A percentile compares a stretch with the other conserved stretches of the same genome.
These are phyloP conservation scores for Ormyrus pomaceus DNA, from an alignment of 2,888 invertebrate species.

Conservation along the genomic window DNA sequence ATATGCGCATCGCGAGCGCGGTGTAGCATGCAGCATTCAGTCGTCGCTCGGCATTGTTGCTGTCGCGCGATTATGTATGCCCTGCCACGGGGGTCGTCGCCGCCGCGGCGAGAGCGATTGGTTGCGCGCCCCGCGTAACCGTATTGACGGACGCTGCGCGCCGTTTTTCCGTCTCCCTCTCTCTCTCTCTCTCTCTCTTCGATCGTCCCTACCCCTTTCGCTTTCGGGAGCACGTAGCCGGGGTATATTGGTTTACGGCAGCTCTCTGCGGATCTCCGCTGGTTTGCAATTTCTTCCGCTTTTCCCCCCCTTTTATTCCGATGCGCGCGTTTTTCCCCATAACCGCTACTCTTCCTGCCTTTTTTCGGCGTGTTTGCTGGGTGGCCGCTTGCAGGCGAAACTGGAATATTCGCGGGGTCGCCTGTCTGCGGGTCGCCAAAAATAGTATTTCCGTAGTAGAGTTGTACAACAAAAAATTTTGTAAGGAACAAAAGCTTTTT, in stretches of 20 bases:
- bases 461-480: too few relatives aligned
- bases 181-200: too few relatives aligned
- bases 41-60: slow-evolving; percentile 29
- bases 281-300: slow-evolving; percentile 4
- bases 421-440: too few relatives aligned
- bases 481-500: too few relatives aligned
- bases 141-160: slow-evolving; percentile 7
- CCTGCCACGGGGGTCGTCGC: background rate
- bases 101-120: background rate
- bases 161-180: too few relatives aligned
- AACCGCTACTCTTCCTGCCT: too few relatives aligned
- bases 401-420: too few relatives aligned
- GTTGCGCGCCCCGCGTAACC: background rate
- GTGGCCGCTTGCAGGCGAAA: too few relatives aligned
- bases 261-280: background rate
- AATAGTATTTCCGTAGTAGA: too few relatives aligned
- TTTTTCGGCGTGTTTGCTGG: background rate
- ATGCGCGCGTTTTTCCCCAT: too few relatives aligned
- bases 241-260: background rate
- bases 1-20: slow-evolving; percentile 42
- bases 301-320: background rate
- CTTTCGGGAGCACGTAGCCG: too few relatives aligned
- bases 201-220: too few relatives aligned
- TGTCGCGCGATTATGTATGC: slow-evolving; percentile 28
- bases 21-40: background rate